Evolutionary conservation across 2,888 invertebrate species (phyloP).

Genomic region (Graphium colonna): DNA sequence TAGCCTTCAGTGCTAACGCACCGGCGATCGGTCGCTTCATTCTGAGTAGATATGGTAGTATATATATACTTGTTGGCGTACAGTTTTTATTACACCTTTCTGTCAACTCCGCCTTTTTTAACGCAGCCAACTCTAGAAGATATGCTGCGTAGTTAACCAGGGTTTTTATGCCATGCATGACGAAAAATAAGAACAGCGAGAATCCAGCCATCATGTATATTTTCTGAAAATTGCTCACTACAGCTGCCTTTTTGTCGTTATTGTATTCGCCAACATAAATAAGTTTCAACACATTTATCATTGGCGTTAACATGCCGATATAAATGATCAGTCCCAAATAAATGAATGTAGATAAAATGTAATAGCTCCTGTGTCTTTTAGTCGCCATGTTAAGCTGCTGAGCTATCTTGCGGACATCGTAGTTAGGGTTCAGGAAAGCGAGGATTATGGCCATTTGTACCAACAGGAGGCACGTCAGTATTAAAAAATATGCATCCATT

Average conservation of each 20-base stretch:
- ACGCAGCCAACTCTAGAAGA: conserved; percentile 38
- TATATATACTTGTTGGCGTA: conserved; percentile 30
- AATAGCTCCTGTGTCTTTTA: conserved; percentile 36
- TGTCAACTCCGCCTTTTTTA: not conserved
- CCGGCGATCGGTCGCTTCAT: conserved; percentile 59
- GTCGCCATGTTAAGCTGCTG: conserved; percentile 36
- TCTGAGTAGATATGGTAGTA: conserved; percentile 49
- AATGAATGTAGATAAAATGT: conserved; percentile 31
- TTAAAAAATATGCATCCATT: conserved; percentile 52
- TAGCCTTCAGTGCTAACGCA: conserved; percentile 57
- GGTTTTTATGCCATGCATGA: conserved; percentile 50
- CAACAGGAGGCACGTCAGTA: conserved; percentile 48
- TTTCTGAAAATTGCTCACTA: conserved; percentile 52
- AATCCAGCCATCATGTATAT: conserved; percentile 64
- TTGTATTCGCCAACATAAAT: conserved; percentile 38
- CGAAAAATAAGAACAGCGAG: conserved; percentile 58
- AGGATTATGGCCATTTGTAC: conserved; percentile 56
- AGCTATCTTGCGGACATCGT: conserved; percentile 51
- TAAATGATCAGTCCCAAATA: conserved; percentile 54
- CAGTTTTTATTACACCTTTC: conserved; percentile 17
- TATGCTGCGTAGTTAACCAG: conserved; percentile 50
- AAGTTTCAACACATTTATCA: conserved; percentile 46
- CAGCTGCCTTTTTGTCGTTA: conserved; percentile 45
- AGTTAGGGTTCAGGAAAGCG: conserved; percentile 56
- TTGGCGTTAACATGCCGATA: conserved; percentile 55